Evolutionary conservation across 2,888 invertebrate genomes (phyloP).

Genomic region (Morinoia aosen): DNA sequence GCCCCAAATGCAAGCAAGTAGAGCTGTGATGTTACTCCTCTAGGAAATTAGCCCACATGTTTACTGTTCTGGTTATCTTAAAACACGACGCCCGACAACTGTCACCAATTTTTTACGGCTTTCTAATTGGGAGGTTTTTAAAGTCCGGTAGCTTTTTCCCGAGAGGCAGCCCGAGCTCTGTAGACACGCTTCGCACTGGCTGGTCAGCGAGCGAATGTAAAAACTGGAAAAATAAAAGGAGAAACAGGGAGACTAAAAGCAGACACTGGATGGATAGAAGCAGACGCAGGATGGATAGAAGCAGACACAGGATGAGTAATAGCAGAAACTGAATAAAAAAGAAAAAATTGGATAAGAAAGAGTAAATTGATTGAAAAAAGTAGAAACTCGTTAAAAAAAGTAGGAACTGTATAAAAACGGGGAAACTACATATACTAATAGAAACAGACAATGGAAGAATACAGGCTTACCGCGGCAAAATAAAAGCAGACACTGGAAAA

Average conservation of each 20-base stretch:
- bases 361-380: neutral
- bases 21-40: neutral
- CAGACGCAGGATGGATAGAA: neutral
- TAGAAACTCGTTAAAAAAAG: neutral
- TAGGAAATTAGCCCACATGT: neutral
- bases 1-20: neutral
- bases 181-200: no score
- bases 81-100: neutral
- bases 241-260: neutral
- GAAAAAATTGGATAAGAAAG: neutral
- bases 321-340: neutral
- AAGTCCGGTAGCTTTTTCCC: neutral
- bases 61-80: neutral
- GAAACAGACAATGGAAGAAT: neutral
- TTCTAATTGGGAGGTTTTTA: neutral
- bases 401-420: neutral
- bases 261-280: neutral
- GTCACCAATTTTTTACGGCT: conserved; percentile 14
- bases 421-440: neutral
- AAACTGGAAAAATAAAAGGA: no score
- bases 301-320: neutral
- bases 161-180: no score
- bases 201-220: no score
- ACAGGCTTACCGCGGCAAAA: neutral
- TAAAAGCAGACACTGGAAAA: neutral